phyloP scores from a whole-genome alignment of 2,797 vertebrate species.

The Lutjanus argentimaculatus region DNA sequence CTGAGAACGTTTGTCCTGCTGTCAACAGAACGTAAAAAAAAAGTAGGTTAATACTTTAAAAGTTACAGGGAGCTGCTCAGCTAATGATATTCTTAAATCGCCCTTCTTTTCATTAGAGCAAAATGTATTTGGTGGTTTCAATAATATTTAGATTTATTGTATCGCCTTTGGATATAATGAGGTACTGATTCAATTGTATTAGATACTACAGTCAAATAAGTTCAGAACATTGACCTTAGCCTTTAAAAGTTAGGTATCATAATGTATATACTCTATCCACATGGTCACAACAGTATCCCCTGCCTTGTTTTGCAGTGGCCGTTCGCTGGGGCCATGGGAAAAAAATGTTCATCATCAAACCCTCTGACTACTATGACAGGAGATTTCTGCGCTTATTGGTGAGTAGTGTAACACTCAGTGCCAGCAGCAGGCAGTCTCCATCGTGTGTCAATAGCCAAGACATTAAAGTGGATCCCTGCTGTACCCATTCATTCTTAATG shows the following conservation, averaged over 20 bases:
- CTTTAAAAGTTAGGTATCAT: not conserved
- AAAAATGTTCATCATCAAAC: conserved; percentile 90
- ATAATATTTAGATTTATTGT: too few relatives aligned
- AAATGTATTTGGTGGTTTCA: not conserved
- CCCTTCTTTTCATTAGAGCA: not conserved
- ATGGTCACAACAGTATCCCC: not conserved
- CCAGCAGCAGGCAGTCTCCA: not conserved
- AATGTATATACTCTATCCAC: not conserved
- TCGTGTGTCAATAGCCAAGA: not conserved
- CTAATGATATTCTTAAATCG: not conserved
- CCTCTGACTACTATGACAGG: conserved; percentile 90
- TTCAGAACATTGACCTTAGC: not conserved
- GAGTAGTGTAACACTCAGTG: conserved; percentile 59
- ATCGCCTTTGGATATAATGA: not conserved
- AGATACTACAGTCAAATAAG: too few relatives aligned
- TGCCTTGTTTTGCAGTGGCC: conserved; percentile 84
- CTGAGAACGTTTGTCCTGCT: conserved; percentile 19
- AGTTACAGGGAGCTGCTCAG: not conserved
- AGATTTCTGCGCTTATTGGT: conserved; percentile 92
- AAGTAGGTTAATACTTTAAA: not conserved
- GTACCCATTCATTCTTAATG: not conserved
- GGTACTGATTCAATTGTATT: not conserved
- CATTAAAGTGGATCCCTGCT: not conserved
- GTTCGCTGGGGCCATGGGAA: conserved; percentile 92
- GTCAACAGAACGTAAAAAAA: conserved; percentile 50